phyloP scores from a whole-genome alignment of 2,113 vertebrate genomes.

The Lepus americanus region DNA sequence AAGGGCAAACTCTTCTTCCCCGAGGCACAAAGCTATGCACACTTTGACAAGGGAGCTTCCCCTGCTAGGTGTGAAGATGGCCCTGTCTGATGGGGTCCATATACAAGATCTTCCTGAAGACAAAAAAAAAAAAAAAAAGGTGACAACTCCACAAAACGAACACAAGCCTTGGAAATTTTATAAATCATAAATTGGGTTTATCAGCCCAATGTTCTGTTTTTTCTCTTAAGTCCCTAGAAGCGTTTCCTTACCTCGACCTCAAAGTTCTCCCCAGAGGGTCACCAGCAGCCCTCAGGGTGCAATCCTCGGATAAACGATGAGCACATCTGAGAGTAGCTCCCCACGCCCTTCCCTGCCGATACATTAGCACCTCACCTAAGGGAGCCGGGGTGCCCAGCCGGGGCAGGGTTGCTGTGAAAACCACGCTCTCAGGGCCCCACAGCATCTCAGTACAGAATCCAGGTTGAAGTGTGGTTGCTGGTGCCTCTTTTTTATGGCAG shows the following conservation, averaged over 20 bases:
- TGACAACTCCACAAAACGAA: background rate
- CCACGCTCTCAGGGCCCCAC: background rate
- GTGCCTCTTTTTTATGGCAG: too few relatives aligned
- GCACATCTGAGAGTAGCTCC: fast-evolving
- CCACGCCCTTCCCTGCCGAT: background rate
- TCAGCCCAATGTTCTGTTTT: background rate
- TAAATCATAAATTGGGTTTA: background rate
- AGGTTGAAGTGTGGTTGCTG: background rate
- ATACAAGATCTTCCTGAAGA: background rate
- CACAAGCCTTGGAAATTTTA: background rate
- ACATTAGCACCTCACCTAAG: background rate
- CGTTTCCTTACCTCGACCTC: constrained; percentile 13
- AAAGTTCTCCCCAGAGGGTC: background rate
- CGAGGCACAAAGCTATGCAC: background rate
- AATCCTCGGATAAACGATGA: background rate
- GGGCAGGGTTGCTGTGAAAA: background rate
- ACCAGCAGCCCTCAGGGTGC: background rate
- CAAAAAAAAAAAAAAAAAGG: background rate
- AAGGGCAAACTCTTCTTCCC: background rate
- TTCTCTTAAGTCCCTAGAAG: background rate
- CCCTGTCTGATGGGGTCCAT: background rate
- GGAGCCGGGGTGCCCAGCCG: background rate
- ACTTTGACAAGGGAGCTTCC: fast-evolving
- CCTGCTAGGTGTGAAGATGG: background rate
- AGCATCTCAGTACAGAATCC: background rate